Base-by-base conservation (phyloP, 2,888 invertebrate species). In the Ormyrus rosae region DNA sequence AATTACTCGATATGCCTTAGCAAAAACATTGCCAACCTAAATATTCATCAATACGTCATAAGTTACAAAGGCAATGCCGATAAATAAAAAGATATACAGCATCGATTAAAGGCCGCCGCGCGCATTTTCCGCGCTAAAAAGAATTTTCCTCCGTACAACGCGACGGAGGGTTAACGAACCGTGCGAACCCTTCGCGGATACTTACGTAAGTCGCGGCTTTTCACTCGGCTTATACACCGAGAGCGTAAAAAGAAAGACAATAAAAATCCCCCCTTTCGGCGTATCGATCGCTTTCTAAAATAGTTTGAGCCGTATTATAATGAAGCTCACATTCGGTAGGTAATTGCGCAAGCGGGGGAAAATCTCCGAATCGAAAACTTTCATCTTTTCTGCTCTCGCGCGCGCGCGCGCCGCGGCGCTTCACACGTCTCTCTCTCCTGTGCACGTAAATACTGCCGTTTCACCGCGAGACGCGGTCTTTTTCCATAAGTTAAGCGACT, bases 211-310 rank as follows among this genome's bases (percentile, higher is more conserved):
- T 7, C 13, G 11, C 34, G 68, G 67, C 67, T 70, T 69, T 69
- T 56, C 69, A 45, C 69, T 56, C 34, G 48, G 61, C 48, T n/a
- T 13, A 19, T 13, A 11, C 48, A 11, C 70, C 48, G 58, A 53
- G 34, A 53, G 53, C 53, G 56, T 56, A 19, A 46, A 56, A 56
- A 64, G n/a, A 64, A 6, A 19, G 60, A 51, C 11, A 68, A 68
- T 55, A 74, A 74, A 19, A 68, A 67, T n/a, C 53, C 11, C 13
- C 56, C 13, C n/a, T 56, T 13, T 56, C n/a, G 58, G 34, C 9
- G 61, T 69, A 78, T 78, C 73, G 76, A 78, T 74, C 70, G 55
- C 81, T 81, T 81, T 81, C 81, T 81, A 81, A 81, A 81, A 81
- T 81, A 81, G 58, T 77, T 61, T 61, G 55, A 68, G 45, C 53